Conservation (phyloP, 2,888 invertebrate species). For the Pollenia griseotomentosa region DNA sequence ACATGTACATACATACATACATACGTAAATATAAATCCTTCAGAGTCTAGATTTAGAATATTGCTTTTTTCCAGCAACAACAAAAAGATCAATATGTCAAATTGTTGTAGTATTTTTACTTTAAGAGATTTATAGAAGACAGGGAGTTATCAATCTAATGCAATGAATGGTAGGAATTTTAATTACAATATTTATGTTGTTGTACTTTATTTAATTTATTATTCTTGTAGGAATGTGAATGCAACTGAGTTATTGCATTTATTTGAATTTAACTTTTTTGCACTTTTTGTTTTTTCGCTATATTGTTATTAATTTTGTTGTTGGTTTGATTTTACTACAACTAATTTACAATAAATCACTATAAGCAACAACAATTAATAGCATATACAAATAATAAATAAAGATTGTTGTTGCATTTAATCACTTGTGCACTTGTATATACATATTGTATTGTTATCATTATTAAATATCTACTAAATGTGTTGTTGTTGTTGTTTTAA, state of each 20-base stretch:
- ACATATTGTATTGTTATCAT: background rate
- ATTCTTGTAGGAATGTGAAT: constrained; percentile 32
- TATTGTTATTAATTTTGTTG: constrained; percentile 3
- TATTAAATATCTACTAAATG: background rate
- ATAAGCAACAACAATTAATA: constrained; percentile 29
- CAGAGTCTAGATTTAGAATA: constrained; percentile 21
- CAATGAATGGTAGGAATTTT: constrained; percentile 46
- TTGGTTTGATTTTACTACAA: constrained; percentile 7
- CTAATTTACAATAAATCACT: constrained; percentile 30
- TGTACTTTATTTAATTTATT: background rate
- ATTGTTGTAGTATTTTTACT: constrained; percentile 9
- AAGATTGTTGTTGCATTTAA: constrained; percentile 33
- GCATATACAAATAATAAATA: constrained; percentile 12
- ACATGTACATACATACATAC: no score
- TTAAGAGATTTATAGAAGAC: constrained; percentile 33
- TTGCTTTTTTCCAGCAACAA: background rate
- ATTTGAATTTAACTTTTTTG: constrained; percentile 13
- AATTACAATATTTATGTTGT: constrained; percentile 38
- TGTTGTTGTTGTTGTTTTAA: constrained; percentile 28
- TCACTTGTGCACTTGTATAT: constrained; percentile 24
- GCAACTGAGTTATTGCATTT: background rate
- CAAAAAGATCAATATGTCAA: constrained; percentile 24
- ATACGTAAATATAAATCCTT: constrained; percentile 35
- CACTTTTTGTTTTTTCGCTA: constrained; percentile 17
- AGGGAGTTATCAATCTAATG: constrained; percentile 6